Base-by-base conservation (phyloP, 2,113 vertebrate species). In the Columba livia region DNA sequence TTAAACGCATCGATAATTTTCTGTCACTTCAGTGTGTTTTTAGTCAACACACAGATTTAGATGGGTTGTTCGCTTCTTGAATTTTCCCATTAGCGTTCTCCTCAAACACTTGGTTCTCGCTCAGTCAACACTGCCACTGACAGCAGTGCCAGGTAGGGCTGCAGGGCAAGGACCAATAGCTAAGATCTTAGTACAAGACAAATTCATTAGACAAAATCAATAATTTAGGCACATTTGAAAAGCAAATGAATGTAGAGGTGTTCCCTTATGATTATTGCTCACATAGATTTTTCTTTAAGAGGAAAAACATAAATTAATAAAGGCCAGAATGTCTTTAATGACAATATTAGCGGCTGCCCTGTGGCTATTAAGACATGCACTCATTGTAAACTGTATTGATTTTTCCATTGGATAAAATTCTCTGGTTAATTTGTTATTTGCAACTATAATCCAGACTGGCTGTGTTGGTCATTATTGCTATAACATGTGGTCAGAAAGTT, bases 201-300 rank as follows among this genome's bases (percentile, higher is more conserved):
- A 97, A 96, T 97, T 97, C 97, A 97, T 97, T 96, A 97, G 96
- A 92, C 28, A 69, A 95, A 82, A 94, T 97, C 94, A 98, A 98
- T 97, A 97, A 98, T 97, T 97, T 40, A 97, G 95, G 65, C 50
- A 88, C 88, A 92, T 96, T 91, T 97, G 91, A 97, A 97, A 95
- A 94, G 92, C 94, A 87, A 89, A 95, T 50, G 89, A 97, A 90
- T 58, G 26, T 84, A 90, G 42, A 97, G 95, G 96, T 94, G 95
- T 90, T 96, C 94, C 94, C 97, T 86, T 88, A 85, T 86, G 96
- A 93, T 95, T 94, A 95, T 96, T 77, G 93, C 70, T 79, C 71
- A 66, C 88, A 98, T 81, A 93, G 97, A 97, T 95, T 96, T 95
- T 96, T 96, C 96, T 97, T 91, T 94, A 90, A 96, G 97, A 97